Base-by-base conservation (phyloP, 2,888 invertebrate species). In the Spatulosminthurus flaviceps region DNA sequence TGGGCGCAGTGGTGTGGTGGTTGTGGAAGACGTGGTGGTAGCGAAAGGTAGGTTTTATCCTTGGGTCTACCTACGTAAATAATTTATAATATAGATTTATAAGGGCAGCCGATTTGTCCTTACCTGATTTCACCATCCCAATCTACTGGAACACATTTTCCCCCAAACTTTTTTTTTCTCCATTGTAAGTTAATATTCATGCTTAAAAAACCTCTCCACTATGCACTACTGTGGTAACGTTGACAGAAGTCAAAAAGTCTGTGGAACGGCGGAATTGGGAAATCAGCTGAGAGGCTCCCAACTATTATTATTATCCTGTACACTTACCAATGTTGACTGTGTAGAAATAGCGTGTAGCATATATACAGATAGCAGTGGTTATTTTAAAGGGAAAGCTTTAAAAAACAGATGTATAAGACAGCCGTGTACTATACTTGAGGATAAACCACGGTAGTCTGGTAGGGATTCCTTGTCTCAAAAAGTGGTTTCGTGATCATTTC, bases 401-500 rank as follows among this genome's bases (percentile, higher is more conserved):
- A n/a, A n/a, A n/a, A n/a, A n/a, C n/a, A n/a, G n/a, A n/a, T n/a
- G n/a, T n/a, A n/a, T n/a, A n/a, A n/a, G n/a, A n/a, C n/a, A n/a
- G n/a, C n/a, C n/a, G n/a, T n/a, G n/a, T n/a, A n/a, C n/a, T n/a
- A n/a, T n/a, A n/a, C n/a, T n/a, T n/a, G n/a, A n/a, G n/a, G n/a
- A n/a, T n/a, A n/a, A n/a, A n/a, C n/a, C n/a, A 64, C 13, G 26
- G 22, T 64, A 21, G n/a, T n/a, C n/a, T n/a, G n/a, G n/a, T n/a
- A n/a, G n/a, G n/a, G n/a, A n/a, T 28, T 67, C 24, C 9, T 67
- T n/a, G n/a, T 26, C 5, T 28, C 26, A n/a, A 9, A 24, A 24
- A 72, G 26, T 43, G 72, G 43, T 72, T 72, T 72, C 51, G 72
- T 72, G 72, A 72, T 72, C 72, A 72, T 51, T 72, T 72, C 26